phyloP scores from a whole-genome alignment of 2,113 vertebrate genomes.

The Hemichromis elongatus region DNA sequence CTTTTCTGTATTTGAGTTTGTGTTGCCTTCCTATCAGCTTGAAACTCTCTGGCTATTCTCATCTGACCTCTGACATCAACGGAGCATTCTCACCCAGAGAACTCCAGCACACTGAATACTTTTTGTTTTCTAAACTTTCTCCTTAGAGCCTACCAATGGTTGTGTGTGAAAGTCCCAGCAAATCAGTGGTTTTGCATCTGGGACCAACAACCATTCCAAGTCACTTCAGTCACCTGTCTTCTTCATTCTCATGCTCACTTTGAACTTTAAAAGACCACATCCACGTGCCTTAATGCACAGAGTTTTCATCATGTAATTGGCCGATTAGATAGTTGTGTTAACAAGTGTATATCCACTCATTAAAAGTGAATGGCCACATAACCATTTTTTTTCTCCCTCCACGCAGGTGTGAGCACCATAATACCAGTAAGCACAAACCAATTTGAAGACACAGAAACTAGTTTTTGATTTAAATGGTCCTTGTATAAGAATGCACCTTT shows the following conservation, averaged over 20 bases:
- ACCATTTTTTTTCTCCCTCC: background rate
- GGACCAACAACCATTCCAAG: background rate
- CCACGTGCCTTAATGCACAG: background rate
- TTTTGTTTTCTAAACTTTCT: no score
- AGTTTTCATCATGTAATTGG: background rate
- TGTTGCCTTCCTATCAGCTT: no score
- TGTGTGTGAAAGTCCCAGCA: no score
- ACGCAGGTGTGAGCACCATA: background rate
- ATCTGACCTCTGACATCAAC: no score
- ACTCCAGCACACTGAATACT: no score
- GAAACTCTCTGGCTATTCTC: no score
- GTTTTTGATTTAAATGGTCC: fast-evolving
- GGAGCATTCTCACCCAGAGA: no score
- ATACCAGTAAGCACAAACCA: background rate
- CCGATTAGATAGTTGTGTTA: background rate
- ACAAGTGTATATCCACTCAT: background rate
- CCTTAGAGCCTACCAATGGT: no score
- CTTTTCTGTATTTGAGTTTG: no score
- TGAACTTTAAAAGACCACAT: background rate
- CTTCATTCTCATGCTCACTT: background rate
- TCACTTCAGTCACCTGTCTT: background rate
- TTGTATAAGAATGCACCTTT: background rate
- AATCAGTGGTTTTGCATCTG: background rate
- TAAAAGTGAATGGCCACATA: background rate
- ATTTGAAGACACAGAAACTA: background rate